These are phyloP conservation scores for Ectemnius lituratus DNA, from an alignment of 2,888 invertebrate species.

Conservation along the genomic window DNA sequence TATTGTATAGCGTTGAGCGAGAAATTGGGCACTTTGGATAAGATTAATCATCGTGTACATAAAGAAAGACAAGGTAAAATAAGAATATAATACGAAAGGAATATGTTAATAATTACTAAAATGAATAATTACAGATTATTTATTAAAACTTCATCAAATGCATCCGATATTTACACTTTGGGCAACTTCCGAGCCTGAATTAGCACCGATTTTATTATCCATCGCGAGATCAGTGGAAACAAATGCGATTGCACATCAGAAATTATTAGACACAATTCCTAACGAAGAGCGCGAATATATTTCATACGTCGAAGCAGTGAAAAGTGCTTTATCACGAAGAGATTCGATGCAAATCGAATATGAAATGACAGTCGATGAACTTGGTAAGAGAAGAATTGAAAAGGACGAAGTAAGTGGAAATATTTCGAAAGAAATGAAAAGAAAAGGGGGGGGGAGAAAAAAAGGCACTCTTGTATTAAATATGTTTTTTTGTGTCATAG, in stretches of 20 bases:
- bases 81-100: no score
- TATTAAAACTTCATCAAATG: conserved; percentile 80
- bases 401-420: conserved; percentile 84
- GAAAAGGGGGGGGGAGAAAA: no score
- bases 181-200: conserved; percentile 81
- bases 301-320: conserved; percentile 84
- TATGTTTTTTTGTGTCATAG: no score
- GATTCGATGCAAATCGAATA: conserved; percentile 84
- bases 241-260: conserved; percentile 79
- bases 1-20: conserved; percentile 82
- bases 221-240: conserved; percentile 79
- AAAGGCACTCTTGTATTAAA: no score
- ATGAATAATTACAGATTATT: conserved; percentile 79
- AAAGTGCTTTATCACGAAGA: conserved; percentile 82
- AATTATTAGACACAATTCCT: conserved; percentile 76
- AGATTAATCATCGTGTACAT: conserved; percentile 82
- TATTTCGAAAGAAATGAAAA: no score
- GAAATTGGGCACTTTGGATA: conserved; percentile 82
- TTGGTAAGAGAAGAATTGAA: conserved; percentile 81
- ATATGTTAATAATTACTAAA: no score
- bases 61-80: conserved; percentile 80
- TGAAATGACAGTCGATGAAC: conserved; percentile 82
- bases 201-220: conserved; percentile 77
- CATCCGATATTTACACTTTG: conserved; percentile 83
- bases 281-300: conserved; percentile 82